Evolutionary conservation across 2,113 vertebrate species (phyloP).

Genomic region (Opisthocomus hoazin): DNA sequence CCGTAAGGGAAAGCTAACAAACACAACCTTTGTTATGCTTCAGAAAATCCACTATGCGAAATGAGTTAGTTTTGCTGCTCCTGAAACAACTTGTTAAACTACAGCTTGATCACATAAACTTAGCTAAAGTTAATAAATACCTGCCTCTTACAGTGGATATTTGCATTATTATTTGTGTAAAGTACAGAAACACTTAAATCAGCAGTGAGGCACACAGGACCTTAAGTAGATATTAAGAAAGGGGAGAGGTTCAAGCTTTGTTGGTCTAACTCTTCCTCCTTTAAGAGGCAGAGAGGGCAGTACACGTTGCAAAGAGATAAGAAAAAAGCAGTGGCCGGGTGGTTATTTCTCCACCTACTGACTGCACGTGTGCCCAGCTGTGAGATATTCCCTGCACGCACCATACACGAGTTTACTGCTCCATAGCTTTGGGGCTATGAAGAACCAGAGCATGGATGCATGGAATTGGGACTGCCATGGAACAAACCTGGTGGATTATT

Average conservation of each 20-base stretch:
- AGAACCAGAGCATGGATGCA: background rate
- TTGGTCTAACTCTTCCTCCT: background rate
- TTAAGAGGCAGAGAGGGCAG: background rate
- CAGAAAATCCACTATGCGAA: background rate
- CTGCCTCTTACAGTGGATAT: background rate
- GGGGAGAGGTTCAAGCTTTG: background rate
- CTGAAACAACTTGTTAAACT: background rate
- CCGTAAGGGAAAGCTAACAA: background rate
- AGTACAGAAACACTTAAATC: background rate
- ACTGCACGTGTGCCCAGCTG: background rate
- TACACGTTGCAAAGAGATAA: background rate
- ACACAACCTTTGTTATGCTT: background rate
- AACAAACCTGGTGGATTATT: background rate
- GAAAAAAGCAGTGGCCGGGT: background rate
- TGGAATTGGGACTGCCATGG: too few species aligned
- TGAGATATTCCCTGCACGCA: background rate
- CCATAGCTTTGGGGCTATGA: background rate
- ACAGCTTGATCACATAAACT: background rate
- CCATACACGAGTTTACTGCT: fast-evolving
- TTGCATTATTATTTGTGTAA: background rate
- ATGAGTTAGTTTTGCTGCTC: background rate
- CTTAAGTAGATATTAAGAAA: background rate
- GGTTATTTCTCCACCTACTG: background rate
- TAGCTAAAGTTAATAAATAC: background rate
- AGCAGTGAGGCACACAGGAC: background rate